These are phyloP conservation scores for Acromyrmex echinatior DNA, from an alignment of 1,140 invertebrate genomes.

Conservation along the genomic window DNA sequence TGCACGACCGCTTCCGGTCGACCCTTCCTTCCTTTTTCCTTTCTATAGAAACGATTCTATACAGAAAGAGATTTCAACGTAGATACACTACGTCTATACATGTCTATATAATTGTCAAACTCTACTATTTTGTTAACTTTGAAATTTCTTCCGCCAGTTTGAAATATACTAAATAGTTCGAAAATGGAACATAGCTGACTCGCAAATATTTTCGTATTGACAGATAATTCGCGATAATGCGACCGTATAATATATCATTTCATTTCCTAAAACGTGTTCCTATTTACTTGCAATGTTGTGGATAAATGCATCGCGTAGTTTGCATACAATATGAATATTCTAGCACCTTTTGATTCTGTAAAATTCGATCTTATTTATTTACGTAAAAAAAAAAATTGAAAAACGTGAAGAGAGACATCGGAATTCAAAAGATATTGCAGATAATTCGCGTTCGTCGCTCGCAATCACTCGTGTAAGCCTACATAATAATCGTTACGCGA, in stretches of 20 bases:
- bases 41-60: neutral
- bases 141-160: neutral
- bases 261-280: constrained; percentile 30
- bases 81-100: neutral
- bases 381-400: neutral
- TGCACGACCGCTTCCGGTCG: constrained; percentile 60
- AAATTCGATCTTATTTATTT: too few relatives aligned
- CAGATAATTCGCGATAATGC: constrained; percentile 53
- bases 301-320: neutral
- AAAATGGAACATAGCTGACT: neutral
- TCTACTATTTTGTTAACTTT: neutral
- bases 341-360: too few relatives aligned
- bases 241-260: neutral
- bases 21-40: constrained; percentile 18
- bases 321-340: too few relatives aligned
- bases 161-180: neutral
- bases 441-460: neutral
- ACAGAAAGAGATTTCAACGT: neutral
- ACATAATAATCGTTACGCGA: neutral
- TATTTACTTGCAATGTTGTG: constrained; percentile 23
- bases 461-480: neutral
- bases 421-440: neutral
- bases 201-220: neutral
- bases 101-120: neutral
- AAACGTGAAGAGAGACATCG: neutral